Evolutionary conservation across 2,888 invertebrate species (phyloP).

Genomic region (Ophion costatus): DNA sequence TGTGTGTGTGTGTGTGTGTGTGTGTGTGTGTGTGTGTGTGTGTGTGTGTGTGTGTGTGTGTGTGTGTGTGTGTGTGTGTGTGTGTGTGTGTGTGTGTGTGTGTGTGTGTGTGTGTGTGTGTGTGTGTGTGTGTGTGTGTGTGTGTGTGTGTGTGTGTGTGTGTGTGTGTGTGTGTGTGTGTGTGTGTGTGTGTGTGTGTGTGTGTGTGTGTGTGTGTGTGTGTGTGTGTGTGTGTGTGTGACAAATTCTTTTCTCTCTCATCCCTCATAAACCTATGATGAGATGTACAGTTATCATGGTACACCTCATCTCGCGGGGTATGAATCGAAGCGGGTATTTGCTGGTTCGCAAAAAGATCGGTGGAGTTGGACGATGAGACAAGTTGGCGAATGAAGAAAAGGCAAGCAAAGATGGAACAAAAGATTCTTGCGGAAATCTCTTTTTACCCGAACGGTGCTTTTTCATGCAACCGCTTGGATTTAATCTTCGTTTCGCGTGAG

Average conservation of each 20-base stretch:
- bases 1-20: no score
- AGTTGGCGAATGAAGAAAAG: neutral
- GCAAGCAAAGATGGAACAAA: conserved; percentile 6
- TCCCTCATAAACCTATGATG: conserved; percentile 1
- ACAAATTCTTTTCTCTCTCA: neutral
- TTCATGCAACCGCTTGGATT: conserved; percentile 18
- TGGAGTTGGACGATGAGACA: conserved; percentile 6
- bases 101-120: no score
- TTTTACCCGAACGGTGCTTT: neutral
- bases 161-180: no score
- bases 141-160: no score
- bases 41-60: no score
- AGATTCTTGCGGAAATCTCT: conserved; percentile 34
- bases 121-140: no score
- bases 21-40: no score
- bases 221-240: neutral
- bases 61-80: no score
- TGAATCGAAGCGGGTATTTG: conserved; percentile 32
- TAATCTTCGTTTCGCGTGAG: conserved; percentile 15
- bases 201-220: conserved; percentile 3
- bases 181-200: no score
- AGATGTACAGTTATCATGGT: conserved; percentile 14
- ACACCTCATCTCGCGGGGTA: conserved; percentile 23
- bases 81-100: no score
- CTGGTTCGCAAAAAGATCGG: neutral